These are phyloP conservation scores for Lepus townsendii DNA, from an alignment of 2,797 vertebrate genomes.

Conservation along the genomic window DNA sequence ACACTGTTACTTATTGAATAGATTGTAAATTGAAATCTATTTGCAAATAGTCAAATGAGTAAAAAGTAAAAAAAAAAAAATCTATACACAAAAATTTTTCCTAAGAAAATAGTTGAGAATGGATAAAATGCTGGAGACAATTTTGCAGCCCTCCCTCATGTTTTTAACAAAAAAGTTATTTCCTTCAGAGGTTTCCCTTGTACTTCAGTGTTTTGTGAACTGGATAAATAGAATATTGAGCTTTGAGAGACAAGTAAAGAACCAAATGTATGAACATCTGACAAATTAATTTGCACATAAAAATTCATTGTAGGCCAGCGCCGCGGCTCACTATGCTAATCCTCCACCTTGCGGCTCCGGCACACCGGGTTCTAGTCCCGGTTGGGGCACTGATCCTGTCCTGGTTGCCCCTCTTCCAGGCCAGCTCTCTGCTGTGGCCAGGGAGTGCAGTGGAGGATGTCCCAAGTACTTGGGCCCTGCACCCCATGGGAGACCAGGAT, in stretches of 20 bases:
- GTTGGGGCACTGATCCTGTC: too few relatives aligned
- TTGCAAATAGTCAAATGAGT: background rate
- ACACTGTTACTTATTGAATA: background rate
- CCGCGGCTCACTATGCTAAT: too few relatives aligned
- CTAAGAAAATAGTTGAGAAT: background rate
- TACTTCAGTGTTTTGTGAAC: conserved; percentile 9
- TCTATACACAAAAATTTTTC: background rate
- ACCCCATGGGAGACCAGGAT: too few relatives aligned
- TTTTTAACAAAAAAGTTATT: background rate
- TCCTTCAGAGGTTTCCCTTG: background rate
- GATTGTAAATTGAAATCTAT: conserved; percentile 13
- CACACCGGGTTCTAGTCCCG: too few relatives aligned
- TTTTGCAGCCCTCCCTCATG: background rate
- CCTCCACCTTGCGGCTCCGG: too few relatives aligned
- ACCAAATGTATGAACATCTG: background rate
- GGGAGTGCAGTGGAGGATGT: too few relatives aligned
- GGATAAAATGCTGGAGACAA: background rate
- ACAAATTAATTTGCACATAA: background rate
- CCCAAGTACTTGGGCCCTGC: too few relatives aligned
- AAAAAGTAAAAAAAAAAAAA: background rate
- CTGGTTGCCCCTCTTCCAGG: too few relatives aligned
- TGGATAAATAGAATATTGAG: background rate
- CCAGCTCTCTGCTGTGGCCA: too few relatives aligned
- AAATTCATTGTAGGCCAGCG: background rate
- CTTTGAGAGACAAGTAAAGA: conserved; percentile 19